Conservation (phyloP, 1,140 invertebrate genomes). For the Antheraea pernyi region DNA sequence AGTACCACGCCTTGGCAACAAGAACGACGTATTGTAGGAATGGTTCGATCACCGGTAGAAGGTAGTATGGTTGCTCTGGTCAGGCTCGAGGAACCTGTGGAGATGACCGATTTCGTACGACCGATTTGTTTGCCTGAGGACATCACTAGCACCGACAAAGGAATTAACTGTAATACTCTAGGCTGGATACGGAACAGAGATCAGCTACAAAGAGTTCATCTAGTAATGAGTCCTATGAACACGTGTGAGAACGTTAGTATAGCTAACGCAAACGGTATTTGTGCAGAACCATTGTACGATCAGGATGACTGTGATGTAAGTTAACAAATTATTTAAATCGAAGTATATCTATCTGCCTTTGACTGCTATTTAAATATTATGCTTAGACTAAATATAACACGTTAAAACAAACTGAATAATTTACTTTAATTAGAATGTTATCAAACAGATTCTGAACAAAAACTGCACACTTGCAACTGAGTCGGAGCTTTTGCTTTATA, state of each 20-base stretch:
- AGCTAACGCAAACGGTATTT: conserved; percentile 88
- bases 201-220: conserved; percentile 87
- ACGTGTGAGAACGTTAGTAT: conserved; percentile 91
- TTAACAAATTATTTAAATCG: conserved; percentile 24
- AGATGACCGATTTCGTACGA: conserved; percentile 89
- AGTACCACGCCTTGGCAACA: conserved; percentile 93
- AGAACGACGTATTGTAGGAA: conserved; percentile 89
- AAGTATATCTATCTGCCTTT: no score
- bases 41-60: conserved; percentile 94
- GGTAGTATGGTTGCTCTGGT: conserved; percentile 91
- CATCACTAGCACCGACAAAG: conserved; percentile 52
- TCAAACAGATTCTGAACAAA: no score
- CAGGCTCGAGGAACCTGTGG: conserved; percentile 87
- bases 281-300: conserved; percentile 89
- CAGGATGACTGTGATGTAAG: conserved; percentile 90
- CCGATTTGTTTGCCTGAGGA: conserved; percentile 87
- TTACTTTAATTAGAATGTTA: no score
- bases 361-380: no score
- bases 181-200: conserved; percentile 91
- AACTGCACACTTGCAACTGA: no score
- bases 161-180: conserved; percentile 86
- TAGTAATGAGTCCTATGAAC: conserved; percentile 87
- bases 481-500: no score
- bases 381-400: no score
- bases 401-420: no score